Percentiles rank a stretch among this genome's conserved stretches.
Conservation (phyloP, 2,797 vertebrate species). For the Halcyon smyrnensis region DNA sequence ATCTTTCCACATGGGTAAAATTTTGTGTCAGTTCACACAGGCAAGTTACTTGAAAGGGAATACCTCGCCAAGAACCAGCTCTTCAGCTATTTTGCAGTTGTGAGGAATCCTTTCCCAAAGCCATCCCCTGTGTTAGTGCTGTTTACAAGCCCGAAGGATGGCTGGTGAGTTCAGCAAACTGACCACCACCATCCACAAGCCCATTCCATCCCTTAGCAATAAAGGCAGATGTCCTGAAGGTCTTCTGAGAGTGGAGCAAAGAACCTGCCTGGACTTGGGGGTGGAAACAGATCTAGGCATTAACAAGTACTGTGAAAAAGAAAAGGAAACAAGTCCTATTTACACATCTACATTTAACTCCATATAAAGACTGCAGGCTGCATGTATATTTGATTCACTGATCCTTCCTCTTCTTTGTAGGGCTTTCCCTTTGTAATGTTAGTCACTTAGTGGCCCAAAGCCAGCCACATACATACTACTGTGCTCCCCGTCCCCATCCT, state of each 20-base stretch:
- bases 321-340: neutral
- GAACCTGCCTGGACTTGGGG: neutral
- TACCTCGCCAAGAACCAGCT: neutral
- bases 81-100: neutral
- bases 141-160: neutral
- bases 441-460: neutral
- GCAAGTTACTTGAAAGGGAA: neutral
- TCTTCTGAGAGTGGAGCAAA: neutral
- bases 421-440: neutral
- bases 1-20: neutral
- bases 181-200: neutral
- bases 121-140: neutral
- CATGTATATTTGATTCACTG: neutral
- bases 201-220: neutral
- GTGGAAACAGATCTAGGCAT: neutral
- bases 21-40: neutral
- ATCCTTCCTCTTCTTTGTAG: neutral
- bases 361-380: neutral
- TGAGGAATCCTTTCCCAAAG: neutral
- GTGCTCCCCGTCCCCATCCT: neutral
- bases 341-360: neutral
- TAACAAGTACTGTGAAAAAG: accelerated
- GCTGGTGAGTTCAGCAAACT: neutral
- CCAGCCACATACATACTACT: neutral
- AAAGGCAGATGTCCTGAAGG: neutral